These are phyloP conservation scores for Scaptomyza tumidula DNA, from an alignment of 2,888 invertebrate genomes.

Conservation along the genomic window DNA sequence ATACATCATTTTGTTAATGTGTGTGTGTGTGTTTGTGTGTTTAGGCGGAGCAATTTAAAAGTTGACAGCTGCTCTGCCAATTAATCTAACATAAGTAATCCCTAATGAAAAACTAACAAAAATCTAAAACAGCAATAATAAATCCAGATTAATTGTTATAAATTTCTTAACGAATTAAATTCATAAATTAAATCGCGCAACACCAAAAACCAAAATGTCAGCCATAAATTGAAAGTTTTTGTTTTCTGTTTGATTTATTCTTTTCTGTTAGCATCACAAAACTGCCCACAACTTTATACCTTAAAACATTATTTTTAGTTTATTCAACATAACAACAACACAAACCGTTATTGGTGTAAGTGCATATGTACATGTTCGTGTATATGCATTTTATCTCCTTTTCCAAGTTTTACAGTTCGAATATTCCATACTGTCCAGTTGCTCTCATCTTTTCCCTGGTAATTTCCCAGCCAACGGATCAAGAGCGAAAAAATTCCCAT, in stretches of 20 bases:
- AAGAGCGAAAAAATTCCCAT: not conserved
- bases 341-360: not conserved
- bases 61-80: constrained; percentile 67
- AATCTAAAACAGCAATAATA: constrained; percentile 23
- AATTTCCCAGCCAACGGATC: not conserved
- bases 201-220: constrained; percentile 41
- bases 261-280: not conserved
- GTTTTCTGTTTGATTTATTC: not conserved
- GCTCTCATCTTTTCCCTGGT: not conserved
- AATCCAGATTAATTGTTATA: constrained; percentile 75
- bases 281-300: too few species aligned
- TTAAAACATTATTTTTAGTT: not conserved
- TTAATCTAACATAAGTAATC: constrained; percentile 62
- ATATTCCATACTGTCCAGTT: not conserved
- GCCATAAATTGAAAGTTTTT: constrained; percentile 46
- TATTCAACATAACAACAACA: too few species aligned
- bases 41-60: constrained; percentile 70
- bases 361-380: not conserved
- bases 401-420: not conserved
- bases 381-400: not conserved
- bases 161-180: constrained; percentile 73
- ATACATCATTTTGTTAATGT: constrained; percentile 31
- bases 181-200: constrained; percentile 67
- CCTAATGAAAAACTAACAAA: constrained; percentile 13
- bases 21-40: constrained; percentile 26